Evolutionary conservation across 2,113 vertebrate species (phyloP).

Genomic region (Hiodon tergisus): DNA sequence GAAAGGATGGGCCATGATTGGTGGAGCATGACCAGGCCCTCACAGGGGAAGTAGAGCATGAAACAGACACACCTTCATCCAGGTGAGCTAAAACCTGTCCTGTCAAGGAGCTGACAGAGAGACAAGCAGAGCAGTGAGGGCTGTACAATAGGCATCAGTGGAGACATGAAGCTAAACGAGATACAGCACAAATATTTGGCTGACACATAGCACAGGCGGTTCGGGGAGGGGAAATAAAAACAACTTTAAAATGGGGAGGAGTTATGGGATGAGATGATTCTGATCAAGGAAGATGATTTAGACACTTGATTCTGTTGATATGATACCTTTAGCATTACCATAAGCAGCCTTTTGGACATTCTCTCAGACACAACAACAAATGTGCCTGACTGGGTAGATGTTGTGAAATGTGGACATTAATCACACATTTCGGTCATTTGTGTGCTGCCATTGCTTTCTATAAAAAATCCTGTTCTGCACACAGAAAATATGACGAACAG

Average conservation of each 20-base stretch:
- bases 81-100: conserved; percentile 33
- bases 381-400: too few relatives aligned
- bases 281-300: neutral
- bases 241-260: neutral
- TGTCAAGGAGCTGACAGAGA: conserved; percentile 19
- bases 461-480: too few relatives aligned
- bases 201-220: conserved; percentile 28
- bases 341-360: too few relatives aligned
- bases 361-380: too few relatives aligned
- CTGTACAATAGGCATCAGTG: conserved; percentile 33
- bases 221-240: neutral
- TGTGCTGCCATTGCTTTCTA: too few relatives aligned
- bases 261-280: neutral
- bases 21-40: conserved; percentile 25
- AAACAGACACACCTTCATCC: conserved; percentile 41
- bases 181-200: conserved; percentile 24
- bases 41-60: conserved; percentile 22
- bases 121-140: conserved; percentile 12
- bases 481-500: too few relatives aligned
- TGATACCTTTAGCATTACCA: too few relatives aligned
- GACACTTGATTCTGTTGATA: neutral
- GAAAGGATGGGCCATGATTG: conserved; percentile 43
- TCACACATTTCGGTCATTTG: too few relatives aligned
- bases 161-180: conserved; percentile 37
- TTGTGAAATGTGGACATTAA: too few relatives aligned